Conservation (phyloP, 2,888 invertebrate genomes). For the Hypercompe scribonia region DNA sequence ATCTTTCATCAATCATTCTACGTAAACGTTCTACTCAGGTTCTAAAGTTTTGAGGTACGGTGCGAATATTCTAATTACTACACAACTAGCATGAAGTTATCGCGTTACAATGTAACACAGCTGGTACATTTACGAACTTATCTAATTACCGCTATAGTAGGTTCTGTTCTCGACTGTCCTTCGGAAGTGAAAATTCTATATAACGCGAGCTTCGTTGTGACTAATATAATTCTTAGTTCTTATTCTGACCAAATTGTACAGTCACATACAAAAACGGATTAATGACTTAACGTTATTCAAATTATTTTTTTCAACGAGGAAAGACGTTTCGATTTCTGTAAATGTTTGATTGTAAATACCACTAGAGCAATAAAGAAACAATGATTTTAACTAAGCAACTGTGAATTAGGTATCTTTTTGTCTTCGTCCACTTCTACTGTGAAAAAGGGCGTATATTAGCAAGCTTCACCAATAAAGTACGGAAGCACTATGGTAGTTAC, state of each 20-base stretch:
- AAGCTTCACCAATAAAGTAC: too few species aligned
- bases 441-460: too few species aligned
- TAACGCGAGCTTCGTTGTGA: conserved; percentile 50
- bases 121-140: conserved; percentile 68
- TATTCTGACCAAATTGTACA: conserved; percentile 37
- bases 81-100: conserved; percentile 50
- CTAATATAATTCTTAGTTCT: conserved; percentile 50
- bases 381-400: too few species aligned
- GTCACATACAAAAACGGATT: conserved; percentile 31
- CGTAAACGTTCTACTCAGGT: conserved; percentile 21
- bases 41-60: conserved; percentile 29
- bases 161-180: conserved; percentile 50
- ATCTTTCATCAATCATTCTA: conserved; percentile 14
- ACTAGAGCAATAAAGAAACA: too few species aligned
- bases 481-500: too few species aligned
- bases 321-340: too few species aligned
- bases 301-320: too few species aligned
- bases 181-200: conserved; percentile 49
- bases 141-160: conserved; percentile 73
- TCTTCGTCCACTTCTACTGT: too few species aligned
- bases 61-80: conserved; percentile 40
- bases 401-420: too few species aligned
- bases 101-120: conserved; percentile 52
- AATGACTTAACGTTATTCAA: too few species aligned
- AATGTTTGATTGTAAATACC: too few species aligned